Evolutionary conservation across 2,797 vertebrate species (phyloP).

Genomic region (Pipistrellus pipistrellus): DNA sequence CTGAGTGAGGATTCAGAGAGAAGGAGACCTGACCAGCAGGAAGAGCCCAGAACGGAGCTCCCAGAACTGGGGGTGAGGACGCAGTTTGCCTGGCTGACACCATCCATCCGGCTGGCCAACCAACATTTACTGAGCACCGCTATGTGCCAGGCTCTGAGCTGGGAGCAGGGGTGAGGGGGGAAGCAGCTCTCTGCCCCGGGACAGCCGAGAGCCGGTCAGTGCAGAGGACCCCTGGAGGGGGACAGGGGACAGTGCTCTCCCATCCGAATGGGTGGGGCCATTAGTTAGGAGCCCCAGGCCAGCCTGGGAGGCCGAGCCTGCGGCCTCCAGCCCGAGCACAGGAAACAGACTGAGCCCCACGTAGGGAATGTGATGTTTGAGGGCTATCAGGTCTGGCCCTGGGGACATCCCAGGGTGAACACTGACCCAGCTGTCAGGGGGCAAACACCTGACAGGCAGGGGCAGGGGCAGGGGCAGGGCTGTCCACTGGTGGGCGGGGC

Average conservation of each 20-base stretch:
- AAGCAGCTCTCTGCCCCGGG: not conserved
- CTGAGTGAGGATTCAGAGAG: not conserved
- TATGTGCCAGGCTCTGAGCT: not conserved
- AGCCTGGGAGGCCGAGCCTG: rapidly evolving
- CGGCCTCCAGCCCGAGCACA: not conserved
- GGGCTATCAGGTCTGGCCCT: not conserved
- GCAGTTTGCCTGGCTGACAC: not conserved
- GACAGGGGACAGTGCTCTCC: not conserved
- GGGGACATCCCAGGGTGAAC: conserved; percentile 22
- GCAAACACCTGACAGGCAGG: not conserved
- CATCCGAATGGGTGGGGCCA: not conserved
- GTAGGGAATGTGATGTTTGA: conserved; percentile 10
- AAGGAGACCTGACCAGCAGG: not conserved
- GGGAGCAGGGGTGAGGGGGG: not conserved
- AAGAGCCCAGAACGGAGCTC: not conserved
- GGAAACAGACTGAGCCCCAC: not conserved
- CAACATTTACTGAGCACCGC: not conserved
- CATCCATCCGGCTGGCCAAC: not conserved
- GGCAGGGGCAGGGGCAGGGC: not conserved
- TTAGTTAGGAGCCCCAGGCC: not conserved
- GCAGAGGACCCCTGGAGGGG: no score
- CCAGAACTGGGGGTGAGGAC: not conserved
- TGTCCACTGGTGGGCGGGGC: not conserved
- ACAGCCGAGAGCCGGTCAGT: no score
- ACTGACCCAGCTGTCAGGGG: not conserved